Conservation (phyloP, 2,888 invertebrate species). For the Amaurobius ferox region DNA sequence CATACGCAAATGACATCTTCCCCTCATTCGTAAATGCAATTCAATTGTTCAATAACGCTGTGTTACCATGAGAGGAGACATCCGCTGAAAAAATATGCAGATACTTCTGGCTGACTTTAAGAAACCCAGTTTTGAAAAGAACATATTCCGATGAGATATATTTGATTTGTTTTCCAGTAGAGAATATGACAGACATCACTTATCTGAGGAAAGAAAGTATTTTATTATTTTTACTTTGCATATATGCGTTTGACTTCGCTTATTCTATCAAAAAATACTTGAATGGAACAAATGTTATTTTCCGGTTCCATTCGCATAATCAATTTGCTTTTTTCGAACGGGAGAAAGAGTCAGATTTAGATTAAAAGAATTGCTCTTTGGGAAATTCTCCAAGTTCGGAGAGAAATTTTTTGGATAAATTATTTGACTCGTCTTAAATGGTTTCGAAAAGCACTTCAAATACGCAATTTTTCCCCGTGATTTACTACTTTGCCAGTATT, state of each 20-base stretch:
- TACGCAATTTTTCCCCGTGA: not conserved
- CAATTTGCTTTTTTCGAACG: slow-evolving; percentile 55
- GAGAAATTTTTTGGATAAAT: slow-evolving; percentile 65
- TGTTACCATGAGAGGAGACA: slow-evolving; percentile 54
- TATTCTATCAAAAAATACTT: slow-evolving; percentile 66
- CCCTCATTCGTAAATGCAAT: slow-evolving; percentile 52
- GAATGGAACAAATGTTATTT: slow-evolving; percentile 69
- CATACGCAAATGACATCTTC: slow-evolving; percentile 58
- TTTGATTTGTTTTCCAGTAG: slow-evolving; percentile 68
- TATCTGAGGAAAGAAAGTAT: slow-evolving; percentile 25
- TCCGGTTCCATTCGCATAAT: slow-evolving; percentile 68
- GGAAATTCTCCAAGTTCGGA: slow-evolving; percentile 63
- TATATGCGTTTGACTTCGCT: slow-evolving; percentile 53
- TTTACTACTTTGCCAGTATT: not conserved
- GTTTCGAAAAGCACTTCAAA: slow-evolving; percentile 11
- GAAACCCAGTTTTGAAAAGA: slow-evolving; percentile 40
- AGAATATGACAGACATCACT: slow-evolving; percentile 68
- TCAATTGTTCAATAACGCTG: slow-evolving; percentile 69
- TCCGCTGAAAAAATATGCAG: slow-evolving; percentile 64
- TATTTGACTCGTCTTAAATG: slow-evolving; percentile 62
- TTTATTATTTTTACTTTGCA: slow-evolving; percentile 46
- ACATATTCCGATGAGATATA: slow-evolving; percentile 63
- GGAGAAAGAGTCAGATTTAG: slow-evolving; percentile 25
- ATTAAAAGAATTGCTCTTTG: slow-evolving; percentile 35
- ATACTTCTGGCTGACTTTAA: slow-evolving; percentile 63